Conservation (phyloP, 2,888 invertebrate species). For the Antheraea assamensis region DNA sequence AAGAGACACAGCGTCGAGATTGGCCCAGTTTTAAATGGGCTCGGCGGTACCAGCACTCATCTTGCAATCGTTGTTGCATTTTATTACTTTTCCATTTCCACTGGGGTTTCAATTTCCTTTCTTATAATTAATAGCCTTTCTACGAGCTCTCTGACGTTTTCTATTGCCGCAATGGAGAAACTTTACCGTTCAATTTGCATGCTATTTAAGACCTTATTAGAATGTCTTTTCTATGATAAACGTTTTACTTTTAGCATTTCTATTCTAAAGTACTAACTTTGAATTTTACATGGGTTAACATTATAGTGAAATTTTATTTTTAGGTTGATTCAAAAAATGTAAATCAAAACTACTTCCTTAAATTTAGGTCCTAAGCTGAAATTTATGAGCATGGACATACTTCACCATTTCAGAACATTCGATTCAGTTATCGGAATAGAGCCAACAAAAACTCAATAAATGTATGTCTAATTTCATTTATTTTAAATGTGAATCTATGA, state of each 20-base stretch:
- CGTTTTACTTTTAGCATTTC: conserved; percentile 3
- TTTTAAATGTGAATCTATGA: background rate
- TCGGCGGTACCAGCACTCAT: conserved; percentile 58
- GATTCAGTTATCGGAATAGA: too few species aligned
- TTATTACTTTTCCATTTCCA: conserved; percentile 82
- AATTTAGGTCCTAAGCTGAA: too few species aligned
- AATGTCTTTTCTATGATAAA: conserved; percentile 26
- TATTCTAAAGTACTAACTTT: conserved; percentile 10
- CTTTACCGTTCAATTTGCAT: conserved; percentile 71
- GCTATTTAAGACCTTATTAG: conserved; percentile 41
- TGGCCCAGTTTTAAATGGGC: conserved; percentile 48
- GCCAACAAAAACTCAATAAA: too few species aligned
- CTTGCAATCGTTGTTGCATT: conserved; percentile 79
- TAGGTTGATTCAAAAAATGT: background rate
- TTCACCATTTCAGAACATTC: too few species aligned
- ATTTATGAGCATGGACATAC: too few species aligned
- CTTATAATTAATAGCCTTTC: conserved; percentile 80
- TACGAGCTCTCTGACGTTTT: conserved; percentile 69
- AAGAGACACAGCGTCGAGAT: conserved; percentile 33
- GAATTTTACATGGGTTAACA: background rate
- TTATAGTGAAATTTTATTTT: background rate
- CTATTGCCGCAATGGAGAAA: conserved; percentile 67
- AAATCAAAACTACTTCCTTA: too few species aligned
- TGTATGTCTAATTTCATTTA: background rate
- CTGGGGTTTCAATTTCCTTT: conserved; percentile 81